Conservation (phyloP, 2,797 vertebrate genomes). For the Oreochromis mossambicus region DNA sequence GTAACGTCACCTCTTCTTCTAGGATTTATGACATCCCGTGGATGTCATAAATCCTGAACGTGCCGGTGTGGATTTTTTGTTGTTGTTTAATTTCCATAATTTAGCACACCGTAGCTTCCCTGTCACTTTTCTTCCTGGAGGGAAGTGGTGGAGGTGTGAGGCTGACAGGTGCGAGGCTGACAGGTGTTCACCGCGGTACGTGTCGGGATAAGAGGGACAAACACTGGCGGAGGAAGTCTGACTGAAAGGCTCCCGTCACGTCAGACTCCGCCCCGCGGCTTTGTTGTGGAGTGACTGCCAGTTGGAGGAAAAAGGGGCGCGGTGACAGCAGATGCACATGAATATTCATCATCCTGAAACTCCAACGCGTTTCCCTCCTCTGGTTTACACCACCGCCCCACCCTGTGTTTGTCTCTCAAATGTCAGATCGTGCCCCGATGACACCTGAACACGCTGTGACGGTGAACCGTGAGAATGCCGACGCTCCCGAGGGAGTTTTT, state of each 20-base stretch:
- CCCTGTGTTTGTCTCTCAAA: neutral
- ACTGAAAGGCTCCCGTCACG: neutral
- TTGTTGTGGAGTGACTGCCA: neutral
- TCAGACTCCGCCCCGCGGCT: neutral
- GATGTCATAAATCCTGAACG: neutral
- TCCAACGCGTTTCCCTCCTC: neutral
- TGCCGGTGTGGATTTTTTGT: too few species aligned
- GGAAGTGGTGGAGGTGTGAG: neutral
- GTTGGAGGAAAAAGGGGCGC: neutral
- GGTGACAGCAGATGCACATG: constrained; percentile 29
- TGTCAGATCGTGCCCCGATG: neutral
- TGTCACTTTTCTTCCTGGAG: neutral
- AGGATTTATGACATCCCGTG: neutral
- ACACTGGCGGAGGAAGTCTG: neutral
- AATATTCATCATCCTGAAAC: constrained; percentile 35
- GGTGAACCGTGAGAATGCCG: neutral
- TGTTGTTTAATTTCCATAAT: neutral
- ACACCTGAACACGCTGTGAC: neutral
- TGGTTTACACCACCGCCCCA: neutral
- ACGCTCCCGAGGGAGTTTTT: neutral
- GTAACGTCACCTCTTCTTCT: neutral
- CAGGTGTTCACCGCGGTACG: neutral
- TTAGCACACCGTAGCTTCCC: neutral
- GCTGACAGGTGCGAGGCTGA: neutral
- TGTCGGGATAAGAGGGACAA: neutral